Conservation (phyloP, 2,888 invertebrate genomes). For the Lithophane socia region DNA sequence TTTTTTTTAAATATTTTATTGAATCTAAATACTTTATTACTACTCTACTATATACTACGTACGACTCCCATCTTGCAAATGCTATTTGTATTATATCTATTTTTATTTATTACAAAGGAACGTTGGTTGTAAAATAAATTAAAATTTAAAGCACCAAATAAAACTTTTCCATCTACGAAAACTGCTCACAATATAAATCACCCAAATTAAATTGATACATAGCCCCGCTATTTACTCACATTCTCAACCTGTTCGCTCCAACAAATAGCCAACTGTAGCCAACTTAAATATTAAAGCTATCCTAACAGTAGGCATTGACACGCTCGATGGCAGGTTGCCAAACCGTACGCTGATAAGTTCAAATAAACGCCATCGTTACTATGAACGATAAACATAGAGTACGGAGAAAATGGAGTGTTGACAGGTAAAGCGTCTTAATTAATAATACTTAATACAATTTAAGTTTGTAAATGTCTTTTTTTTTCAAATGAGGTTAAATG, state of each 20-base stretch:
- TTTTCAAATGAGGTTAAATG: too few relatives aligned
- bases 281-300: constrained; percentile 62
- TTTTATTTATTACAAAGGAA: too few relatives aligned
- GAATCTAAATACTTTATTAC: too few relatives aligned
- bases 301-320: constrained; percentile 56
- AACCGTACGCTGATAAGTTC: constrained; percentile 59
- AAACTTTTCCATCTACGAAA: background rate
- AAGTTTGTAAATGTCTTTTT: background rate
- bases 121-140: too few relatives aligned
- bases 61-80: background rate
- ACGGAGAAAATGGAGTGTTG: constrained; percentile 6
- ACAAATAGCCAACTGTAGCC: constrained; percentile 47
- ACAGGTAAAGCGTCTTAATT: background rate
- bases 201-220: constrained; percentile 45
- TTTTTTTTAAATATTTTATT: background rate
- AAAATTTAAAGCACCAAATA: background rate
- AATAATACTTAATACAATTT: too few relatives aligned
- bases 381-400: constrained; percentile 33
- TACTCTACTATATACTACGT: too few relatives aligned
- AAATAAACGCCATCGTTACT: constrained; percentile 58
- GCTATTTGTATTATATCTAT: too few relatives aligned
- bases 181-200: constrained; percentile 5
- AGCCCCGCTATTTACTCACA: constrained; percentile 29
- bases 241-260: constrained; percentile 19
- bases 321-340: constrained; percentile 58